These are phyloP conservation scores for Helicoverpa zea DNA, from an alignment of 1,140 invertebrate species.

Conservation along the genomic window DNA sequence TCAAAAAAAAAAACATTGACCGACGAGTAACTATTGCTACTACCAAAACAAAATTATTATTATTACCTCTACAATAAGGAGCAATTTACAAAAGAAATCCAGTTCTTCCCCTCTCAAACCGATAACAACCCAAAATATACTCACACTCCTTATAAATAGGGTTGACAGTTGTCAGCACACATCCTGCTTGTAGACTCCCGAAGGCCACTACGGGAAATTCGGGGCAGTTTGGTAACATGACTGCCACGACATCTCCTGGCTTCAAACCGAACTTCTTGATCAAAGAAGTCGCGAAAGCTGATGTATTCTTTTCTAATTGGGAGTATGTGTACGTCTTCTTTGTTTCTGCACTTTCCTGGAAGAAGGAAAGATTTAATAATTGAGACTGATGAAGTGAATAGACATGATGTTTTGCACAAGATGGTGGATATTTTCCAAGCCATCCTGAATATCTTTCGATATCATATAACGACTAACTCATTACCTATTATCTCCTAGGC, in stretches of 20 bases:
- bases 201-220: conserved; percentile 91
- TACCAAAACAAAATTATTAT: background rate
- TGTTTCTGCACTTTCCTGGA: conserved; percentile 91
- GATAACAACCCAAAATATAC: conserved; percentile 52
- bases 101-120: background rate
- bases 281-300: conserved; percentile 90
- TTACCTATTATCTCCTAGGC: too few species aligned
- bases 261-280: conserved; percentile 89
- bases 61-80: background rate
- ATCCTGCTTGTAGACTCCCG: conserved; percentile 90
- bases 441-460: too few species aligned
- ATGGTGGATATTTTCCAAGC: too few species aligned
- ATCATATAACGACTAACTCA: too few species aligned
- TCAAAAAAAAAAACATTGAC: too few species aligned
- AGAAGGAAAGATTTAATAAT: conserved; percentile 38
- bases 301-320: conserved; percentile 88
- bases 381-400: too few species aligned
- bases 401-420: too few species aligned
- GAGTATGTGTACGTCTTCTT: conserved; percentile 91
- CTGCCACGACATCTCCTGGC: conserved; percentile 90
- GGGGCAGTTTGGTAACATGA: conserved; percentile 92
- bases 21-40: too few species aligned
- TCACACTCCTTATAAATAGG: conserved; percentile 93
- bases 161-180: conserved; percentile 93
- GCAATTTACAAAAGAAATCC: background rate